phyloP scores from a whole-genome alignment of 2,888 invertebrate genomes.

The Zootermopsis nevadensis region DNA sequence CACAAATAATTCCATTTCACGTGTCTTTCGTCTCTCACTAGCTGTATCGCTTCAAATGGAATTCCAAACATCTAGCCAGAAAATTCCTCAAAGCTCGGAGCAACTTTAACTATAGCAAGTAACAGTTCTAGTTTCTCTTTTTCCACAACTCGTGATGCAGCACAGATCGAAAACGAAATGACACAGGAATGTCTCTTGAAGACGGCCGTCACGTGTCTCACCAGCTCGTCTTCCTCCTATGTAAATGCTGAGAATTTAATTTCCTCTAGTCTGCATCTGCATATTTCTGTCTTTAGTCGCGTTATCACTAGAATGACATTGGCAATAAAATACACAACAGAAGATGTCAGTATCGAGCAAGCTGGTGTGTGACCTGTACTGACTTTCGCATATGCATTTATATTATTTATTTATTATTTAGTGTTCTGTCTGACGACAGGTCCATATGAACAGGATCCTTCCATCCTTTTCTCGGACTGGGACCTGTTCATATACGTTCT shows the following conservation, averaged over 20 bases:
- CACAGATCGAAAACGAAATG: not conserved
- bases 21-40: not conserved
- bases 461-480: no score
- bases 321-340: not conserved
- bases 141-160: not conserved
- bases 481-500: no score
- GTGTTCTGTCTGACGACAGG: no score
- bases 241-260: not conserved
- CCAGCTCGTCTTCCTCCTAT: not conserved
- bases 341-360: no score
- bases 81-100: not conserved
- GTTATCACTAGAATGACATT: not conserved
- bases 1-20: not conserved
- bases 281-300: not conserved
- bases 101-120: not conserved
- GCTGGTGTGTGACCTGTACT: no score
- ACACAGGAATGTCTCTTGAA: not conserved
- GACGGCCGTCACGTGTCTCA: not conserved
- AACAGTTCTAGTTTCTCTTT: not conserved
- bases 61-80: conserved; percentile 1
- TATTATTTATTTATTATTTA: no score
- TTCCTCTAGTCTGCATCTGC: not conserved
- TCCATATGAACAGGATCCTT: no score
- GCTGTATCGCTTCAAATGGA: not conserved
- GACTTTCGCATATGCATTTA: no score